Conservation (phyloP, 1,140 invertebrate genomes). For the Atopsyche davidsoni region DNA sequence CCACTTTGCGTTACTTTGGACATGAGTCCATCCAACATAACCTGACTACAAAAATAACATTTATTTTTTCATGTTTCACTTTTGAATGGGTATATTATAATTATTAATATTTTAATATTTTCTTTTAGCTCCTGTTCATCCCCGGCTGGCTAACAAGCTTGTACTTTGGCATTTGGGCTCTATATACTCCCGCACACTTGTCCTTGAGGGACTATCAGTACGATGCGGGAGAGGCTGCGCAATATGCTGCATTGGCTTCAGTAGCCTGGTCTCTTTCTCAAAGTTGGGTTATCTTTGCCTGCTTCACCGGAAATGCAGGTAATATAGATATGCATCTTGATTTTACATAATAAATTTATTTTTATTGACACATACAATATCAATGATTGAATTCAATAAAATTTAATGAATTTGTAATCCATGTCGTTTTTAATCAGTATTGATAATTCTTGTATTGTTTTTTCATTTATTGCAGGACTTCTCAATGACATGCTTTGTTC, state of each 20-base stretch:
- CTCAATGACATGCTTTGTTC: conserved; percentile 62
- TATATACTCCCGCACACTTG: conserved; percentile 54
- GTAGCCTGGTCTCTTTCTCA: conserved; percentile 55
- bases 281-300: conserved; percentile 60
- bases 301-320: conserved; percentile 55
- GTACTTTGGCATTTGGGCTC: conserved; percentile 48
- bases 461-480: conserved; percentile 45
- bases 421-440: background rate
- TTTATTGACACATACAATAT: background rate
- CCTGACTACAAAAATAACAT: too few relatives aligned
- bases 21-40: conserved; percentile 12
- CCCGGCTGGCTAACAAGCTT: conserved; percentile 52
- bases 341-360: conserved; percentile 7
- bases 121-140: conserved; percentile 44
- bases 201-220: conserved; percentile 56
- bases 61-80: too few relatives aligned
- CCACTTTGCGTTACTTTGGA: too few relatives aligned
- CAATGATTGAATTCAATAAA: background rate
- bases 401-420: background rate
- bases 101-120: too few relatives aligned
- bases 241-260: conserved; percentile 59
- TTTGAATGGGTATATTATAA: too few relatives aligned
- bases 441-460: background rate
- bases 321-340: conserved; percentile 13
- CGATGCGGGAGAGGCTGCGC: conserved; percentile 52